A percentile compares a stretch with the other conserved stretches of the same genome.
phyloP scores from a whole-genome alignment of 2,888 invertebrate genomes.

The Pandemis corylana region DNA sequence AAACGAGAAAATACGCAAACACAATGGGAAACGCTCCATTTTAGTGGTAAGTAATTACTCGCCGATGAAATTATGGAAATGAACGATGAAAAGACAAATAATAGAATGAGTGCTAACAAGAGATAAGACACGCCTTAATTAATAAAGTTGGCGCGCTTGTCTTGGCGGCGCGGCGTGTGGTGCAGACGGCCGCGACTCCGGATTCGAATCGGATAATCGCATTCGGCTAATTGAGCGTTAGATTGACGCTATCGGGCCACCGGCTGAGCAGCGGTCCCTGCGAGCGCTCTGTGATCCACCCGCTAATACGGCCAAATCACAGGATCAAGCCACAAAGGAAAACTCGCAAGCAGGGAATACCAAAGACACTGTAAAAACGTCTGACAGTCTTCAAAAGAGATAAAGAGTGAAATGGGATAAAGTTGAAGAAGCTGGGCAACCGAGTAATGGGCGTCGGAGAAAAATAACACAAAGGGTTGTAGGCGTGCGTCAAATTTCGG shows the following conservation, averaged over 20 bases:
- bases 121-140: slow-evolving; percentile 85
- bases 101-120: slow-evolving; percentile 85
- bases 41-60: slow-evolving; percentile 82
- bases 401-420: slow-evolving; percentile 61
- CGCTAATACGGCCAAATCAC: slow-evolving; percentile 69
- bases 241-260: slow-evolving; percentile 82
- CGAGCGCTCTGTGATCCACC: slow-evolving; percentile 56
- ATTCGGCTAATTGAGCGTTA: slow-evolving; percentile 83
- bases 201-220: slow-evolving; percentile 83
- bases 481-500: slow-evolving; percentile 72
- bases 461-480: slow-evolving; percentile 76
- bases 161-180: slow-evolving; percentile 67
- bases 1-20: slow-evolving; percentile 78
- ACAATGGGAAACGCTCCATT: slow-evolving; percentile 74
- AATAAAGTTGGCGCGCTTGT: slow-evolving; percentile 83
- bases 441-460: slow-evolving; percentile 60
- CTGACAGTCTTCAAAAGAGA: slow-evolving; percentile 51
- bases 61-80: slow-evolving; percentile 84
- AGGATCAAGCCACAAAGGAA: slow-evolving; percentile 65
- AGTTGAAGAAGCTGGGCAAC: slow-evolving; percentile 61
- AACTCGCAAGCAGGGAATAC: slow-evolving; percentile 50
- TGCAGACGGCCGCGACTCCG: slow-evolving; percentile 73
- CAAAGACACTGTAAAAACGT: slow-evolving; percentile 53
- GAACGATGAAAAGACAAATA: slow-evolving; percentile 85
- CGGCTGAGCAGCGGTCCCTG: slow-evolving; percentile 53